Base-by-base conservation (phyloP, 2,113 vertebrate genomes). In the Bos indicus region DNA sequence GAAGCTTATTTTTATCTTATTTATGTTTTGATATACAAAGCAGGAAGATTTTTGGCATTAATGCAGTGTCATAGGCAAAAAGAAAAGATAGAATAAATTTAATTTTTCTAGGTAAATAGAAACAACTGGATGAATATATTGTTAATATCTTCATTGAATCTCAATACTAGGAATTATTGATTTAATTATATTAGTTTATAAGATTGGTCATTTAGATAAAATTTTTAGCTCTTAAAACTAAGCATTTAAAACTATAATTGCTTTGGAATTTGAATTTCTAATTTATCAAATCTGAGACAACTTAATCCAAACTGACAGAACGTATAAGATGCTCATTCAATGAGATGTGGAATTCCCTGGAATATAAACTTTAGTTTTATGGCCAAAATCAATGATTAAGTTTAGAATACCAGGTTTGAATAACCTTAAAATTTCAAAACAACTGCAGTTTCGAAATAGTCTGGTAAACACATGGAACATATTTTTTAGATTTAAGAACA, bases 251-350 rank as follows among this genome's bases (percentile, higher is more conserved):
- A 94, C 51, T 48, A 15, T 78, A 23, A 97, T 94, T 94, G 25
- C 90, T 96, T 95, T 97, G 52, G 54, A 90, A 96, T 94, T 40
- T 95, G 54, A 97, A 95, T 78, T 98, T 88, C 62, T 96, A 96
- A 67, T 94, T 97, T 96, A 95, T 97, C 74, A 97, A 97, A 94
- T 83, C 64, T 90, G 87, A 95, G 59, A 92, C 57, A 96, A 95
- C 48, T 93, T 92, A 92, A 94, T 64, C 60, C 86, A 97, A 95
- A 97, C 26, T 88, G 74, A 93, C 30, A 92, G 89, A 94, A 88
- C 40, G 91, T 94, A 87, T 84, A 96, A 93, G 43, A 95, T 95
- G n/a, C 54, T 88, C 17, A 74, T 97, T 96, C 83, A 96, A 56
- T 74, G 67, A 95, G 56, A 60, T 51, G 51, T 87, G 23, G 17